Percentiles rank a stretch among this genome's conserved stretches.
Conservation (phyloP, 2,113 vertebrate species). For the Channa maculata region DNA sequence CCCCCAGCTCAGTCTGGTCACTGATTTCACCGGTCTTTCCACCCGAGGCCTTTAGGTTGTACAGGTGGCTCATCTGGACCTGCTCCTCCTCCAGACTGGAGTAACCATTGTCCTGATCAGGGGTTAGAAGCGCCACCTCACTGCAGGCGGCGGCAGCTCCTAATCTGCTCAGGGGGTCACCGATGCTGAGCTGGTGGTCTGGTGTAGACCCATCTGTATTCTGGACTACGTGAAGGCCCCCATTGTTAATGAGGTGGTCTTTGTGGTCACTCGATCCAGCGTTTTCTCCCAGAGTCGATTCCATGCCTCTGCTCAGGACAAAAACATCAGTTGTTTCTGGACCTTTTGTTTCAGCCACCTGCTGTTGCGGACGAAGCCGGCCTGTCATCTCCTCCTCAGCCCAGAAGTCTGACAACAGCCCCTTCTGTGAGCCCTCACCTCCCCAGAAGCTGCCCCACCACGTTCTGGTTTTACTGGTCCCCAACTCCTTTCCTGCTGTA, state of each 20-base stretch:
- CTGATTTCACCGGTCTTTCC: background rate
- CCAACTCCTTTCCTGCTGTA: background rate
- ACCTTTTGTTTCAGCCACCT: slow-evolving; percentile 37
- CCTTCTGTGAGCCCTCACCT: slow-evolving; percentile 18
- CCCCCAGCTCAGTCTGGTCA: slow-evolving; percentile 1
- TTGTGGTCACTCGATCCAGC: slow-evolving; percentile 70
- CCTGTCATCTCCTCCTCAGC: slow-evolving; percentile 16
- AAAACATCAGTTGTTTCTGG: slow-evolving; percentile 46
- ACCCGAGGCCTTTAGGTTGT: slow-evolving; percentile 5
- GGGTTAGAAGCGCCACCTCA: slow-evolving; percentile 72
- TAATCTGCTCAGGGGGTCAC: slow-evolving; percentile 22
- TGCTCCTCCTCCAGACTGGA: slow-evolving; percentile 92
- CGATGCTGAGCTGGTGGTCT: slow-evolving; percentile 16
- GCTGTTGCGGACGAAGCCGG: slow-evolving; percentile 48
- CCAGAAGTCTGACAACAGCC: slow-evolving; percentile 31
- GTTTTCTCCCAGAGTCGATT: slow-evolving; percentile 67
- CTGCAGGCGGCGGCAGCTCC: slow-evolving; percentile 45
- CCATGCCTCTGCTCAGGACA: slow-evolving; percentile 29
- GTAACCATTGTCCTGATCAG: slow-evolving; percentile 91
- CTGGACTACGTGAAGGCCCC: slow-evolving; percentile 43
- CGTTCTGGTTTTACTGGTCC: background rate
- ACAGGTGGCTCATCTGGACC: slow-evolving; percentile 30
- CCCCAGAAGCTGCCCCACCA: slow-evolving; percentile 73
- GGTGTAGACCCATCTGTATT: slow-evolving; percentile 30
- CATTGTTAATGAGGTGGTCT: slow-evolving; percentile 57